Evolutionary conservation across 2,797 vertebrate genomes (phyloP), one percentile per base, ranked within the genome.

Genomic region (Siniperca obscura): DNA sequence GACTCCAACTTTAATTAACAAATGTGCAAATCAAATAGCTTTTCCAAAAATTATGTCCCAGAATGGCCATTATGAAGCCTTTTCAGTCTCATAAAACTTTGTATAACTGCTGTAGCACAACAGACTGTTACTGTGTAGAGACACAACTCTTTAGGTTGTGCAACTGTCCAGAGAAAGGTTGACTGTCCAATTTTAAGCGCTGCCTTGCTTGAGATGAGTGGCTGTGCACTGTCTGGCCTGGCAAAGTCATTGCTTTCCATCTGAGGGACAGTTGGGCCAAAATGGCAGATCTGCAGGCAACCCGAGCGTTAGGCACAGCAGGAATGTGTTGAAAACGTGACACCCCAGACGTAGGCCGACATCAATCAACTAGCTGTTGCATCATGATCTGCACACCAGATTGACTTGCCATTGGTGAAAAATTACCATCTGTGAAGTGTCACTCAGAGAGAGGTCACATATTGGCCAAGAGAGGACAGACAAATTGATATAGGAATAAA

Each of bases 341-440:
- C 80, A 66, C 68, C 59, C 50, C 71, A 67, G 85, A 82, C 82
- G 72, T 40, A 80, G 73, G 52, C n/a, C 6, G 44, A 70, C 81
- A 78, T 80, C 72, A 70, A 64, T 76, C 50, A 4, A 61, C 66
- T 55, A 48, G 72, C 80, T 85, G 90, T 85, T 81, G 84, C 87
- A 70, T 92, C 81, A 70, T 86, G 80, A 84, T 85, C 85, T 86
- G 61, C 71, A 74, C 84, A 82, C 73, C 83, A 91, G 86, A 91
- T 66, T 89, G 88, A 91, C 82, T 83, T 70, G 46, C 70, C 40
- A 52, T 67, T 60, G 48, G 80, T 90, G 85, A 87, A 82, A 90
- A 91, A 90, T 87, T 70, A 77, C 85, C 89, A 87, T 90, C 88
- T 92, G 92, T 80, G 78, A 86, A 70, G 82, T 86, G 73, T 88